Conservation (phyloP, 2,797 vertebrate species). For the Megaceryle alcyon region DNA sequence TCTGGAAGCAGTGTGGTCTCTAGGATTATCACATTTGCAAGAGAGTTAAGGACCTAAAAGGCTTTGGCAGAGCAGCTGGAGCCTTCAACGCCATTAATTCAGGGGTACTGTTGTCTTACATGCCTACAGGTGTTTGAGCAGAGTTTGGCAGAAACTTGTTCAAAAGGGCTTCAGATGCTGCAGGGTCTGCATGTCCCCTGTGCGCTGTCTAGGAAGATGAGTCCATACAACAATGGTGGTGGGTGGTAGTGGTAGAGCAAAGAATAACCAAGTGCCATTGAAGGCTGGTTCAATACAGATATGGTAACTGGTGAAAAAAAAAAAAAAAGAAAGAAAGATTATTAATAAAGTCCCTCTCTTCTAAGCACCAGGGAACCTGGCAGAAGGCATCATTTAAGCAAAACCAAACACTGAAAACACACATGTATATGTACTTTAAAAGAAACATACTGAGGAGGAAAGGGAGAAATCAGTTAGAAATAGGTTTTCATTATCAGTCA, state of each 20-base stretch:
- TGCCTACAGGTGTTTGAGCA: neutral
- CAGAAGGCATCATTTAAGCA: neutral
- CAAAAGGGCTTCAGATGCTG: neutral
- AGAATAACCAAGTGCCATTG: neutral
- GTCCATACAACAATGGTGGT: neutral
- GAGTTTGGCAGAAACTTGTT: neutral
- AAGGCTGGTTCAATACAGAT: neutral
- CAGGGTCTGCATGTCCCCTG: rapidly evolving
- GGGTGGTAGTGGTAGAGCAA: neutral
- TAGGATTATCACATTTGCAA: neutral
- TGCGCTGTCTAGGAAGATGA: rapidly evolving
- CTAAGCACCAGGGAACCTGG: neutral
- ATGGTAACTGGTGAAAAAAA: neutral
- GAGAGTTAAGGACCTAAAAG: neutral
- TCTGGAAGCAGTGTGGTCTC: neutral
- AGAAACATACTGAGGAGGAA: neutral
- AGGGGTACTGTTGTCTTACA: neutral
- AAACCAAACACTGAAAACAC: neutral
- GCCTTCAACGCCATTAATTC: neutral
- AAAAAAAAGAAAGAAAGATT: neutral
- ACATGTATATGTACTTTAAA: neutral
- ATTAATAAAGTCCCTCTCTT: neutral
- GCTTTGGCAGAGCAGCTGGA: neutral
- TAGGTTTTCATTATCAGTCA: neutral
- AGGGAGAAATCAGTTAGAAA: slow-evolving; percentile 7